Conservation (phyloP, 92 coral and sea anemone species). For the Parazoanthus darwini region DNA sequence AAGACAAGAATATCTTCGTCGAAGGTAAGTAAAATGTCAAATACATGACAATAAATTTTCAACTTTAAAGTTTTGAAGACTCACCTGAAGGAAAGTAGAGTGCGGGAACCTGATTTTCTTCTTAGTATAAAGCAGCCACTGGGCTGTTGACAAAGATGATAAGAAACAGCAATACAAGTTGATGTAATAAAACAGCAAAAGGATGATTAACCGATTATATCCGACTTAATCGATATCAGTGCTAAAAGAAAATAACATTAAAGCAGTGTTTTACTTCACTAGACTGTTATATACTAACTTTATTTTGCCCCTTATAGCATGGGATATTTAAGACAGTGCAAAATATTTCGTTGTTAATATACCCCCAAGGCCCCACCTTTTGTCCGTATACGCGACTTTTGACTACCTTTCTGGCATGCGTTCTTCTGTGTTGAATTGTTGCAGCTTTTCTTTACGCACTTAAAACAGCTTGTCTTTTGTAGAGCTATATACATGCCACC, state of each 20-base stretch:
- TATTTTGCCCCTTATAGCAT: too few relatives aligned
- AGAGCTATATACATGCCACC: too few relatives aligned
- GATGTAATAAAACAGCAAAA: background rate
- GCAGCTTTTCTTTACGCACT: background rate
- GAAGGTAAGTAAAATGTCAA: background rate
- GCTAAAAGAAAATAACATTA: background rate
- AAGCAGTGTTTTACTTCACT: background rate
- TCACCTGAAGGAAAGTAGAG: constrained; percentile 72
- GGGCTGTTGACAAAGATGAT: constrained; percentile 41
- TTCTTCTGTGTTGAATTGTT: background rate
- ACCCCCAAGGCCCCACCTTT: too few relatives aligned
- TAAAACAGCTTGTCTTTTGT: too few relatives aligned
- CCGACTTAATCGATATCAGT: background rate
- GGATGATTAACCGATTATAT: background rate
- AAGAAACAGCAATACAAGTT: background rate
- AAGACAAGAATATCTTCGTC: too few relatives aligned
- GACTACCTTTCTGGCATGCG: background rate
- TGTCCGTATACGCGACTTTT: too few relatives aligned
- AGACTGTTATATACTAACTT: too few relatives aligned
- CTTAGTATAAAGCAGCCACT: constrained; percentile 76
- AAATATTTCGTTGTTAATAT: too few relatives aligned
- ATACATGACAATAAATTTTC: background rate
- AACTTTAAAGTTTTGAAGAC: background rate
- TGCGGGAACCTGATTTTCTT: constrained; percentile 48
- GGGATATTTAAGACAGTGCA: too few relatives aligned